Evolutionary conservation across 2,888 invertebrate genomes (phyloP), one percentile per base, ranked within the genome.

Genomic region (Portevinia maculata): DNA sequence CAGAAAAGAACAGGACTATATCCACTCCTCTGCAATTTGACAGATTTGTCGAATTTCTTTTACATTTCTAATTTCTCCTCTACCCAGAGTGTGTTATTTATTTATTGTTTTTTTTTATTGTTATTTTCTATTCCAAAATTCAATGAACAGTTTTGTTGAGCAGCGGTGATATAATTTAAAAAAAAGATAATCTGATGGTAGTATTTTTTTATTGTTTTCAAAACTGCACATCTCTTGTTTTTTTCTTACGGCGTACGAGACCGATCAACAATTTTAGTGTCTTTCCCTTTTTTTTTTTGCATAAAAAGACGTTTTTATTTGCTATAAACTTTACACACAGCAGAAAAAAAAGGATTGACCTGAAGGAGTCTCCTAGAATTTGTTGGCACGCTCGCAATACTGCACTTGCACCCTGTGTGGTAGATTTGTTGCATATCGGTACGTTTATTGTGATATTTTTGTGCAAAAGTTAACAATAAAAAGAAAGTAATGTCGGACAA

Each of bases 381-480:
- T 34, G 13, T n/a, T 44, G 19, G 9, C 19, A 9, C 19, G 8
- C 8, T 13, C 9, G 17, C 55, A 55, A 55, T 8, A 34, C 34
- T 37, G 15, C 15, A 39, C 44, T 21, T 37, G 32, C 24, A 37
- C 55, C 55, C 55, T 39, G 37, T 55, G 39, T 55, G 55, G 55
- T 39, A 28, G 1, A 48, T 9, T 34, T n/a, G 17, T 59, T 9
- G n/a, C 44, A 13, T 32, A n/a, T 44, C 21, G 32, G 44, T 44
- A 24, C 5, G n/a, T 44, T 28, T 28, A 30, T 17, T 30, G 15
- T 41, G 39, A 24, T 21, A 21, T 39, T 28, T 17, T 7, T 11
- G 15, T 41, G 19, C 30, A 32, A 46, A 46, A 60, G 7, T n/a
- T 28, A 44, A 44, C 1, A 30, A 13, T 7, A 24, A 11, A 41